Conservation (phyloP, 2,888 invertebrate genomes). For the Heliconius ethilla region DNA sequence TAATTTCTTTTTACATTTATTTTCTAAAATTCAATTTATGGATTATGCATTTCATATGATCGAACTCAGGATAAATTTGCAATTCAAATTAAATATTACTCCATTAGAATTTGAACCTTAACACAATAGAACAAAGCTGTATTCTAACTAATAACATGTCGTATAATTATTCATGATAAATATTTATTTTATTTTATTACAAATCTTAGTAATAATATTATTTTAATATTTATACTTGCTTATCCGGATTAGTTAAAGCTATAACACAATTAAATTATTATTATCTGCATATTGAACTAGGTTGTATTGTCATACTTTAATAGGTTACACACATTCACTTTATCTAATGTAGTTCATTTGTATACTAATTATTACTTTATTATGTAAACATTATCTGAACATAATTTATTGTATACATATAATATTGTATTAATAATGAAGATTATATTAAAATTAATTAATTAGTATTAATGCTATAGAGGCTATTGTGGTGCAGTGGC, state of each 20-base stretch:
- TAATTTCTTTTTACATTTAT: background rate
- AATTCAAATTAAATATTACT: background rate
- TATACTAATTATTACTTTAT: constrained; percentile 35
- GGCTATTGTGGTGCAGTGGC: too few species aligned
- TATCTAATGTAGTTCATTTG: constrained; percentile 36
- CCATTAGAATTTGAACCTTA: background rate
- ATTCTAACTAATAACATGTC: background rate
- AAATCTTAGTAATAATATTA: background rate
- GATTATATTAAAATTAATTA: background rate
- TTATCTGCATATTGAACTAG: constrained; percentile 39
- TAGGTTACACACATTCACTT: constrained; percentile 45
- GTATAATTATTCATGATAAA: background rate
- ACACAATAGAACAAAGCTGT: background rate
- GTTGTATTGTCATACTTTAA: constrained; percentile 37
- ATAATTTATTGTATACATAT: background rate
- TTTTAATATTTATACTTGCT: background rate
- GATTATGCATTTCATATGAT: background rate
- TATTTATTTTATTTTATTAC: background rate
- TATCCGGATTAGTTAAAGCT: constrained; percentile 23
- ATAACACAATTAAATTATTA: constrained; percentile 39
- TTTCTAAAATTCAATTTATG: background rate
- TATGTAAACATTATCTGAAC: constrained; percentile 24
- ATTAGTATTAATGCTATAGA: too few species aligned
- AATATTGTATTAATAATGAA: background rate
- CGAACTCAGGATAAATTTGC: background rate